Evolutionary conservation across 2,888 invertebrate genomes (phyloP).

Genomic region (Eupithecia tripunctaria): DNA sequence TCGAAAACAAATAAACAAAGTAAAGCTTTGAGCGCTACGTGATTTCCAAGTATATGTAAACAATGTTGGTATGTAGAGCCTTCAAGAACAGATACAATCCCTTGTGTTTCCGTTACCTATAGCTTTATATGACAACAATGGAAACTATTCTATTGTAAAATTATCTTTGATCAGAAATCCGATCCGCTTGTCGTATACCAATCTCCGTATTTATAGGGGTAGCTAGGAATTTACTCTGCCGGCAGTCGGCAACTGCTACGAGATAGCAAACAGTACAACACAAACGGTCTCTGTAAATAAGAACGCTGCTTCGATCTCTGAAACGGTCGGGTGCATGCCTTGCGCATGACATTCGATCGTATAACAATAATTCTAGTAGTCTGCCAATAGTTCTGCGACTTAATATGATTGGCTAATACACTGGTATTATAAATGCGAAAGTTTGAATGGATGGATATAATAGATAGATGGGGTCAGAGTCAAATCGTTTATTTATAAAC

Average conservation of each 20-base stretch:
- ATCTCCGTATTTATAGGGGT: conserved; percentile 44
- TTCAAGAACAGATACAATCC: conserved; percentile 22
- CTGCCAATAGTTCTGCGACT: conserved; percentile 17
- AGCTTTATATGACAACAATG: conserved; percentile 34
- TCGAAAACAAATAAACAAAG: conserved; percentile 25
- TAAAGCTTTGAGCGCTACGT: conserved; percentile 2
- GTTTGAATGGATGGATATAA: neutral
- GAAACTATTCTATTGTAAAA: conserved; percentile 33
- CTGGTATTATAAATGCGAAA: neutral
- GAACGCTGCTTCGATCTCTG: conserved; percentile 58
- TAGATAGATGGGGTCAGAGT: too few relatives aligned
- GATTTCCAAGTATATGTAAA: neutral
- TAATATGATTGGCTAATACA: conserved; percentile 13
- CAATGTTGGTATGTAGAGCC: conserved; percentile 8
- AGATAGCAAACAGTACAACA: conserved; percentile 68
- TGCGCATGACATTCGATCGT: conserved; percentile 35
- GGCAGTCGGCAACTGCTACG: conserved; percentile 55
- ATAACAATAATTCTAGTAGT: conserved; percentile 40
- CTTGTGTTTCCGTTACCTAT: conserved; percentile 30
- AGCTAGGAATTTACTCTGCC: conserved; percentile 54
- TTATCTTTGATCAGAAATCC: conserved; percentile 46
- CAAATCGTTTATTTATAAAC: too few relatives aligned
- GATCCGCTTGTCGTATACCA: conserved; percentile 31
- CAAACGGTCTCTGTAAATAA: conserved; percentile 72
- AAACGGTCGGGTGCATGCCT: conserved; percentile 42